phyloP scores from a whole-genome alignment of 2,888 invertebrate genomes.

The Esperia sulphurella region DNA sequence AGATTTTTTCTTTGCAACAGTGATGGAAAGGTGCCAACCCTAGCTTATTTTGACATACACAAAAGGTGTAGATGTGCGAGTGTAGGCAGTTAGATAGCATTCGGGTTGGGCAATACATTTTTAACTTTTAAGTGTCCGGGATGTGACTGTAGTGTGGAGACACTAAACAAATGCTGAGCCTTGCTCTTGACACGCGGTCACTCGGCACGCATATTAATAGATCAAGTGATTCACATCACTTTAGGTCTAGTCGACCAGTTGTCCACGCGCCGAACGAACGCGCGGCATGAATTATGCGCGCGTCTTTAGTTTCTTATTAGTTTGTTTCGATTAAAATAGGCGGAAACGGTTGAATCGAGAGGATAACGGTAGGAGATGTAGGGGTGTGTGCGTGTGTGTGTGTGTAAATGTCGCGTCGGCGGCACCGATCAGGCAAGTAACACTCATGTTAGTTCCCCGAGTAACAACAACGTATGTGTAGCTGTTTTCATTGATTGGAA shows the following conservation, averaged over 20 bases:
- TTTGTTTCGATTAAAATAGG: not conserved
- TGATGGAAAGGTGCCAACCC: too few relatives aligned
- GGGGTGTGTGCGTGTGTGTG: slow-evolving; percentile 26
- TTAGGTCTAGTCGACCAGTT: slow-evolving; percentile 41
- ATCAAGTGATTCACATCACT: slow-evolving; percentile 67
- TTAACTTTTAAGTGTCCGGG: too few relatives aligned
- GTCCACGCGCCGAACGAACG: slow-evolving; percentile 57
- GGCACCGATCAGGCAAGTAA: slow-evolving; percentile 43
- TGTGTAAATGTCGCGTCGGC: slow-evolving; percentile 43
- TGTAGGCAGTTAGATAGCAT: too few relatives aligned
- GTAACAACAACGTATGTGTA: not conserved
- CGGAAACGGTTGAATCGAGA: not conserved
- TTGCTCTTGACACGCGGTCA: slow-evolving; percentile 76
- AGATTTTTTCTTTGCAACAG: too few relatives aligned
- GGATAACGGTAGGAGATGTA: not conserved
- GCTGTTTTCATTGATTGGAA: too few relatives aligned
- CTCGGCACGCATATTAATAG: slow-evolving; percentile 76
- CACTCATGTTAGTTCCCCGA: not conserved
- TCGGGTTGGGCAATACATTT: too few relatives aligned
- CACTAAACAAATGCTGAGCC: slow-evolving; percentile 48
- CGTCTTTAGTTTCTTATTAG: slow-evolving; percentile 36
- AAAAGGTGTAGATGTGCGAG: too few relatives aligned
- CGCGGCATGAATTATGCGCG: slow-evolving; percentile 52
- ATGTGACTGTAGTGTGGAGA: not conserved
- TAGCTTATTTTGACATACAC: too few relatives aligned